A percentile compares a stretch with the other conserved stretches of the same genome.
Evolutionary conservation across 2,113 vertebrate species (phyloP).

Genomic region (Empidonax alnorum): DNA sequence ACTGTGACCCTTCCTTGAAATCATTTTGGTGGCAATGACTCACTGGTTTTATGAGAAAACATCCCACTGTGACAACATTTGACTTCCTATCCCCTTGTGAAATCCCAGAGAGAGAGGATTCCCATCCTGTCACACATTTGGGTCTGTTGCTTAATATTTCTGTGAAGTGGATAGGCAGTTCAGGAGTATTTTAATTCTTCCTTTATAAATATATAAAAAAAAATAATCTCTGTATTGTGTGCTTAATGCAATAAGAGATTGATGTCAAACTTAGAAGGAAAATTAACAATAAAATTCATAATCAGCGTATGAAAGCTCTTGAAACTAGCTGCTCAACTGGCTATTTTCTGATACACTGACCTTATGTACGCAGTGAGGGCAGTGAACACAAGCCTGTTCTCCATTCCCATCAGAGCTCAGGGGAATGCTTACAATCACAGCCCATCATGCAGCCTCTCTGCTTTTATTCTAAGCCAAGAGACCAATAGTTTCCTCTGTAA

Average conservation of each 20-base stretch:
- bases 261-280: neutral
- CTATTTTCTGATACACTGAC: constrained; percentile 45
- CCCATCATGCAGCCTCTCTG: neutral
- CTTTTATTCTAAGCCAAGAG: constrained; percentile 49
- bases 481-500: constrained; percentile 34
- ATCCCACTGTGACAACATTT: neutral
- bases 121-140: neutral
- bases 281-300: neutral
- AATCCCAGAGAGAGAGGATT: constrained; percentile 3
- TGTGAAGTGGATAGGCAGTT: neutral
- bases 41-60: constrained; percentile 27
- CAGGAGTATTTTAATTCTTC: neutral
- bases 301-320: neutral
- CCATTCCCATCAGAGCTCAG: constrained; percentile 9
- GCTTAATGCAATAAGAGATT: neutral
- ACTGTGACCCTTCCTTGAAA: neutral
- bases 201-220: neutral
- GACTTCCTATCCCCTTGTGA: constrained; percentile 3
- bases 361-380: neutral
- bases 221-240: neutral
- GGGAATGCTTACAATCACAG: neutral
- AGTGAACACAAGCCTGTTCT: constrained; percentile 15
- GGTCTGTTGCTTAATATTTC: neutral
- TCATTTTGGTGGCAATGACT: neutral
- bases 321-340: neutral